These are phyloP conservation scores for Pelobates fuscus DNA, from an alignment of 2,113 vertebrate species.

Conservation along the genomic window DNA sequence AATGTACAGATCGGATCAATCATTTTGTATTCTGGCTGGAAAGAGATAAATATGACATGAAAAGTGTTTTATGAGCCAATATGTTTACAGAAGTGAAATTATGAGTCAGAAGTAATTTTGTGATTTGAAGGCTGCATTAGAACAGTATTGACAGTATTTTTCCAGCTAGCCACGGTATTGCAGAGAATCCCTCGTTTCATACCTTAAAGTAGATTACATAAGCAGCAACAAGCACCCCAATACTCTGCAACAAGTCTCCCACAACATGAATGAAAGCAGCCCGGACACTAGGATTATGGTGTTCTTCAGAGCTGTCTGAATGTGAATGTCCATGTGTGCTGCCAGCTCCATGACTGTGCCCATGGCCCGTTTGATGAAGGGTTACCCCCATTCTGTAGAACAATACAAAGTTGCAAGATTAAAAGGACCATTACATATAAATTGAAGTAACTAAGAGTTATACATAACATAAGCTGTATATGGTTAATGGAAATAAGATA, in stretches of 20 bases:
- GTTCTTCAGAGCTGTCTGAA: slow-evolving; percentile 39
- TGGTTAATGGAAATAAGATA: no score
- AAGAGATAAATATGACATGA: neutral
- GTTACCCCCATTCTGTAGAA: slow-evolving; percentile 80
- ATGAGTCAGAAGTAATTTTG: no score
- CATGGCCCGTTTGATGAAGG: slow-evolving; percentile 80
- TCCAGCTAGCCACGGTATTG: no score
- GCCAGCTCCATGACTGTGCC: slow-evolving; percentile 55
- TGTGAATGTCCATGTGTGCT: slow-evolving; percentile 42
- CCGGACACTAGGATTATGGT: slow-evolving; percentile 76
- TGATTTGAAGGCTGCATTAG: no score
- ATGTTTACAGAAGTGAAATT: no score
- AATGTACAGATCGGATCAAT: slow-evolving; percentile 92
- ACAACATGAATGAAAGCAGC: slow-evolving; percentile 87
- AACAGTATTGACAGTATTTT: no score
- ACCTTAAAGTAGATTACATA: slow-evolving; percentile 84
- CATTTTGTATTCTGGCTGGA: slow-evolving; percentile 82
- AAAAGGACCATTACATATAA: neutral
- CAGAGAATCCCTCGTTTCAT: neutral
- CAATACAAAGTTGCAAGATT: neutral
- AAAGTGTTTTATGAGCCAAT: no score
- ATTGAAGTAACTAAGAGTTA: no score
- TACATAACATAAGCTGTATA: no score
- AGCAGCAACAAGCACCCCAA: slow-evolving; percentile 82
- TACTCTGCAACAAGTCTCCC: slow-evolving; percentile 87